These are phyloP conservation scores for Chaetophractus vellerosus DNA, from an alignment of 2,797 vertebrate genomes.

Conservation along the genomic window DNA sequence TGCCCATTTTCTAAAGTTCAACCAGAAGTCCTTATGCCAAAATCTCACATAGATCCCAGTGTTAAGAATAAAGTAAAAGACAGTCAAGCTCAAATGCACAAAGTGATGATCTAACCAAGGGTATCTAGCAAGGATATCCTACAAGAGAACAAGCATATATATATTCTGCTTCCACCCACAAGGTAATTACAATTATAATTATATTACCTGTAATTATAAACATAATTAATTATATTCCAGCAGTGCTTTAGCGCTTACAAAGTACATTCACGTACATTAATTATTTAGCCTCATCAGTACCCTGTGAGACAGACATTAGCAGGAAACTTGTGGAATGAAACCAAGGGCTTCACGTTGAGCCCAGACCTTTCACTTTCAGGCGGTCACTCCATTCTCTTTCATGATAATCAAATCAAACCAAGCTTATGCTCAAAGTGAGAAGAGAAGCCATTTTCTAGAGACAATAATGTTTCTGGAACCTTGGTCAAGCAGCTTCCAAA, in stretches of 20 bases:
- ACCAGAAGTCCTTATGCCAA: background rate
- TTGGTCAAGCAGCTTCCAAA: slow-evolving; percentile 29
- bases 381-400: background rate
- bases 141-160: background rate
- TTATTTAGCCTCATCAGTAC: slow-evolving; percentile 81
- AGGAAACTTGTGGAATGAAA: slow-evolving; percentile 48
- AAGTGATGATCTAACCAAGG: slow-evolving; percentile 69
- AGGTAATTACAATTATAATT: slow-evolving; percentile 85
- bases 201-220: slow-evolving; percentile 85
- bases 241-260: slow-evolving; percentile 76
- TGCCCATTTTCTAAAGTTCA: slow-evolving; percentile 39
- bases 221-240: slow-evolving; percentile 85
- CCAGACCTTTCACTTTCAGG: background rate
- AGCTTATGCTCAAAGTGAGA: background rate
- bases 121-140: slow-evolving; percentile 67
- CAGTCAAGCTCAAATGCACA: slow-evolving; percentile 1
- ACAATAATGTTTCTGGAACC: background rate
- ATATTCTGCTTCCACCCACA: slow-evolving; percentile 71
- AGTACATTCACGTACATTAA: slow-evolving; percentile 81
- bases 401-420: slow-evolving; percentile 22
- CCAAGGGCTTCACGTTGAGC: background rate
- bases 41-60: background rate
- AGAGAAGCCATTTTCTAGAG: background rate
- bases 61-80: slow-evolving; percentile 63
- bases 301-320: slow-evolving; percentile 48